phyloP scores from a whole-genome alignment of 2,113 vertebrate genomes.

The Felis chaus region DNA sequence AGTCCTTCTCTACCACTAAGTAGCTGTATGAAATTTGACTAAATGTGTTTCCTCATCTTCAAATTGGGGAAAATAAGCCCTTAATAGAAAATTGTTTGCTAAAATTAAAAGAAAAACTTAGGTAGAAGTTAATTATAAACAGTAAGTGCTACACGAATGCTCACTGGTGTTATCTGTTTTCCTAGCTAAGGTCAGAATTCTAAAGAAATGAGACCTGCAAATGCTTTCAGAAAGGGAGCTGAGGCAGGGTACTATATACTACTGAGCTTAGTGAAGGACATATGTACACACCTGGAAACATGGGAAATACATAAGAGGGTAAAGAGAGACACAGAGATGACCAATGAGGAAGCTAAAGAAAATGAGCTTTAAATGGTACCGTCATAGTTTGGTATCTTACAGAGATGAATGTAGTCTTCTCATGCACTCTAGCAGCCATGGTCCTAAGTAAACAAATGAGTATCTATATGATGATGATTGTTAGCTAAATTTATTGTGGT shows the following conservation, averaged over 20 bases:
- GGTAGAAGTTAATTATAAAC: not conserved
- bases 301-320: not conserved
- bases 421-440: not conserved
- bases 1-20: not conserved
- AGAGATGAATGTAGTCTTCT: not conserved
- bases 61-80: not conserved
- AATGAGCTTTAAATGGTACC: not conserved
- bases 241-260: not conserved
- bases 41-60: not conserved
- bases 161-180: not conserved
- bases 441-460: not conserved
- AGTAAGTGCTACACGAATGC: not conserved
- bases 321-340: not conserved
- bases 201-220: not conserved
- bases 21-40: not conserved
- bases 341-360: not conserved
- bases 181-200: not conserved
- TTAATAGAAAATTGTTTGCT: not conserved
- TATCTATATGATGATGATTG: not conserved
- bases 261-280: not conserved
- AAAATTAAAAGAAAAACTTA: constrained; percentile 21
- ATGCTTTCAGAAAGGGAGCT: not conserved
- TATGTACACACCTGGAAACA: not conserved
- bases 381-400: not conserved
- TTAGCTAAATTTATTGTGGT: not conserved